phyloP scores from a whole-genome alignment of 2,888 invertebrate species.

The Torymus texanus region DNA sequence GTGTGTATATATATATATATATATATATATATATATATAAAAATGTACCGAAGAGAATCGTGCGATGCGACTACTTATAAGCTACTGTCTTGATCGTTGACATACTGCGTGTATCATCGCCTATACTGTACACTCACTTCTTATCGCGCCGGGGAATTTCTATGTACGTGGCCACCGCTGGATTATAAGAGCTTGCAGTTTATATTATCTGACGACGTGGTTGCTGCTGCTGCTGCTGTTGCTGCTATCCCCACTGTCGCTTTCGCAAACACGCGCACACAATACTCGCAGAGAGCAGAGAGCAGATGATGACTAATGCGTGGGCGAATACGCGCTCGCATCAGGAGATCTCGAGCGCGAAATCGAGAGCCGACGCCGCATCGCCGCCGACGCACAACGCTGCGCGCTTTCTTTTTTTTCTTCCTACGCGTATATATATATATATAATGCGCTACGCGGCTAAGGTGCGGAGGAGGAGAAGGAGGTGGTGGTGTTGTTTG shows the following conservation, averaged over 20 bases:
- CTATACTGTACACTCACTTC: neutral
- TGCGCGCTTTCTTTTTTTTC: conserved; percentile 30
- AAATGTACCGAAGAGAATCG: no score
- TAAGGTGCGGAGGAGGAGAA: no score
- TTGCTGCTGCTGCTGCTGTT: neutral
- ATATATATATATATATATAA: no score
- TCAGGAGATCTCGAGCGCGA: conserved; percentile 19
- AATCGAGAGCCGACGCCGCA: neutral
- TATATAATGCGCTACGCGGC: no score
- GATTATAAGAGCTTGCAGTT: neutral
- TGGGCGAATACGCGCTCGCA: conserved; percentile 3
- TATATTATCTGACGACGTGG: neutral
- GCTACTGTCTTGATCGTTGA: neutral
- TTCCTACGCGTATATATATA: neutral
- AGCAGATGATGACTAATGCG: conserved; percentile 32
- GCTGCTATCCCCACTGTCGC: conserved; percentile 12
- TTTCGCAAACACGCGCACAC: conserved; percentile 13
- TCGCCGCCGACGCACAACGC: no score
- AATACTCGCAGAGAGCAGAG: neutral
- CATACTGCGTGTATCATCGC: neutral
- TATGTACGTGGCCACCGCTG: conserved; percentile 2
- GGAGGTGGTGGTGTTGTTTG: no score
- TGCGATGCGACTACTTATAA: no score
- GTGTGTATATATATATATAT: no score
- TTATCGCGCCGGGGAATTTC: conserved; percentile 1